Conservation (phyloP, 2,797 vertebrate species). For the Tamandua tetradactyla region DNA sequence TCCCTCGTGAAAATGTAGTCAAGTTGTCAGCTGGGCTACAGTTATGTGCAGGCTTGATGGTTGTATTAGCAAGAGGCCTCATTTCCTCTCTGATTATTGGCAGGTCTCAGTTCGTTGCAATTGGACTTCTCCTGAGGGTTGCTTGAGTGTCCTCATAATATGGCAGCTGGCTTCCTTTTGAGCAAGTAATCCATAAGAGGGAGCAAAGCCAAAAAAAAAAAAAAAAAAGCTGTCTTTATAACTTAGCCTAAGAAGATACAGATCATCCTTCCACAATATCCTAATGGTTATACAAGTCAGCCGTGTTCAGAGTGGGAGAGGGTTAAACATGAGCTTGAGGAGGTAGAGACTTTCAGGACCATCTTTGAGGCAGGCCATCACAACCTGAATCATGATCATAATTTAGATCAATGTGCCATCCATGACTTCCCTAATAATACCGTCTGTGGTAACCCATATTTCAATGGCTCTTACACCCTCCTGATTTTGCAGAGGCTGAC, state of each 20-base stretch:
- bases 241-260: neutral
- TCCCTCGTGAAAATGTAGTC: neutral
- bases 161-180: neutral
- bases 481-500: neutral
- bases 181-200: neutral
- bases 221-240: too few species aligned
- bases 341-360: neutral
- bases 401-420: neutral
- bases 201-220: neutral
- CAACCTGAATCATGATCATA: neutral
- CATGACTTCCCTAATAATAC: neutral
- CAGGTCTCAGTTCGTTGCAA: neutral
- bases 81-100: neutral
- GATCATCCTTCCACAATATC: neutral
- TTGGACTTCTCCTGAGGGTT: neutral
- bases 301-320: neutral
- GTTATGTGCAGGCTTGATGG: neutral
- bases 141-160: neutral
- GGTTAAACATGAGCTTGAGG: neutral
- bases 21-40: neutral
- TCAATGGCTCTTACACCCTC: neutral
- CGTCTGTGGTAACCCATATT: neutral
- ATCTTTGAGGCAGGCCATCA: neutral
- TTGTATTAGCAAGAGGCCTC: neutral
- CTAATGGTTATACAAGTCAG: neutral